Conservation (phyloP, 2,113 vertebrate genomes). For the Ursus arctos region DNA sequence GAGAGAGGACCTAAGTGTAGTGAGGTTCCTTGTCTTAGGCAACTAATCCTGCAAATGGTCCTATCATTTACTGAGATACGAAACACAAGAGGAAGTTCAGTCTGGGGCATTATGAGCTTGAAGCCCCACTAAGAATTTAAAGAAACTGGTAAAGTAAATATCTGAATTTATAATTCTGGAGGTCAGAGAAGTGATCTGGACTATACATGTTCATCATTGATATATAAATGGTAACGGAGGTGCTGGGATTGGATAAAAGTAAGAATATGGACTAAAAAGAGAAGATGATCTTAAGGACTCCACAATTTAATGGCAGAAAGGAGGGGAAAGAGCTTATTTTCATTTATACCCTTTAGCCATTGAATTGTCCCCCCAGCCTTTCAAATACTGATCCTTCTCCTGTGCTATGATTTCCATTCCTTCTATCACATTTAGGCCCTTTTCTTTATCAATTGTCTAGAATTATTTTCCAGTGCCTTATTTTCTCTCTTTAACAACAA, state of each 20-base stretch:
- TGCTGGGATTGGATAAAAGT: neutral
- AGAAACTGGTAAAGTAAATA: neutral
- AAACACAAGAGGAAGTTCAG: neutral
- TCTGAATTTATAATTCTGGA: neutral
- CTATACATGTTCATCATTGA: neutral
- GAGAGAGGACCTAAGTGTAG: neutral
- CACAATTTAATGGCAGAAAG: conserved; percentile 29
- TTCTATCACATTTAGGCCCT: neutral
- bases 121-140: neutral
- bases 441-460: neutral
- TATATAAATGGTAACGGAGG: neutral
- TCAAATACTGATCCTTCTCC: neutral
- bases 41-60: neutral
- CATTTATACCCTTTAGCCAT: neutral
- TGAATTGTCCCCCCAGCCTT: neutral
- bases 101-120: neutral
- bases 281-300: neutral
- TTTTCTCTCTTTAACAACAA: neutral
- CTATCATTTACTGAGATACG: neutral
- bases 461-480: neutral
- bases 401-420: neutral
- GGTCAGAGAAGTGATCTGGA: neutral
- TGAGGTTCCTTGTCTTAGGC: neutral
- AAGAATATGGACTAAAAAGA: neutral
- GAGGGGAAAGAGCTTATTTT: neutral